These are phyloP conservation scores for Zophobas atratus DNA, from an alignment of 1,140 invertebrate species.

Conservation along the genomic window DNA sequence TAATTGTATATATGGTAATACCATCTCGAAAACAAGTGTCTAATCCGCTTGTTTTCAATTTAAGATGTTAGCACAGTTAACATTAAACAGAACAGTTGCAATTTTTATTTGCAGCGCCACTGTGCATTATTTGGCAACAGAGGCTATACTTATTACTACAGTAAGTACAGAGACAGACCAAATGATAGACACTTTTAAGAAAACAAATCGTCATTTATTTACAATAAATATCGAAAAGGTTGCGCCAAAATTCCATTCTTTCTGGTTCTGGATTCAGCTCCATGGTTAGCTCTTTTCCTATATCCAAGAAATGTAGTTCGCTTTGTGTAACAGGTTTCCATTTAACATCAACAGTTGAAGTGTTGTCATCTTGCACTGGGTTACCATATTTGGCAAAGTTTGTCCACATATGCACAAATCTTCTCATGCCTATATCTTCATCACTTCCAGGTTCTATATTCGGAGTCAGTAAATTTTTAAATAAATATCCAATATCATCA, in stretches of 20 bases:
- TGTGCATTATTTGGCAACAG: too few species aligned
- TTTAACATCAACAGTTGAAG: constrained; percentile 61
- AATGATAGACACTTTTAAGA: too few species aligned
- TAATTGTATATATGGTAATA: too few species aligned
- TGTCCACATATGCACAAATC: constrained; percentile 69
- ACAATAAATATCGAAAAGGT: constrained; percentile 12
- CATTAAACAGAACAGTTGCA: too few species aligned
- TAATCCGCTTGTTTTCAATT: too few species aligned
- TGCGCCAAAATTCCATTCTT: constrained; percentile 70
- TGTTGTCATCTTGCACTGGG: constrained; percentile 62
- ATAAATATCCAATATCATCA: constrained; percentile 77
- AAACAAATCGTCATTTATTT: too few species aligned
- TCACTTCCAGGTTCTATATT: constrained; percentile 64
- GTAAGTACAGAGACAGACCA: too few species aligned
- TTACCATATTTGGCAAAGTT: constrained; percentile 73
- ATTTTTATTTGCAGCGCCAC: too few species aligned
- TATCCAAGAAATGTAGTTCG: constrained; percentile 69
- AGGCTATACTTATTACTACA: too few species aligned
- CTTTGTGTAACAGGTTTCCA: constrained; percentile 70
- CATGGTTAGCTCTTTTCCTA: constrained; percentile 68
- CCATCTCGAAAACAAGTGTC: too few species aligned
- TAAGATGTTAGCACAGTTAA: too few species aligned
- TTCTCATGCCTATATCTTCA: constrained; percentile 65
- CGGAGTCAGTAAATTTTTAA: constrained; percentile 68
- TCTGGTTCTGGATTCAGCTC: constrained; percentile 67